These are phyloP conservation scores for Muscicapa striata DNA, from an alignment of 2,797 vertebrate genomes.

Conservation along the genomic window DNA sequence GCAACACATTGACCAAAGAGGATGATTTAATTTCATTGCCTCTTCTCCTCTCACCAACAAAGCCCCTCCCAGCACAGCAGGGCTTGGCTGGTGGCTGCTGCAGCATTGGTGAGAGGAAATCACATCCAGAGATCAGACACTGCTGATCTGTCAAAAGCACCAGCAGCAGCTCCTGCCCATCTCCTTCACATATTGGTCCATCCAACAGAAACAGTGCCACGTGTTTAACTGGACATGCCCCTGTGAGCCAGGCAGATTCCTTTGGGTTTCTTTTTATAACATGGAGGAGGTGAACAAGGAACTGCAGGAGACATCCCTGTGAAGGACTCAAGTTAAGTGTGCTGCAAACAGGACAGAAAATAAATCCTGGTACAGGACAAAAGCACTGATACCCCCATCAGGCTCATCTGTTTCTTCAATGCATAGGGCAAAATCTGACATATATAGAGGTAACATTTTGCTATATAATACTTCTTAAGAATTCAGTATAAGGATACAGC, in stretches of 20 bases:
- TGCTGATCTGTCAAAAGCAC: constrained; percentile 92
- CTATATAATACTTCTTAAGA: background rate
- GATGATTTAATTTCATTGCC: constrained; percentile 52
- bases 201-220: constrained; percentile 79
- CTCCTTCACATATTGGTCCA: constrained; percentile 85
- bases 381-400: background rate
- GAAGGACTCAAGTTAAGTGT: constrained; percentile 76
- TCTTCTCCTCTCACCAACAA: background rate
- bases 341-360: constrained; percentile 53
- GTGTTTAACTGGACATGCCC: constrained; percentile 79
- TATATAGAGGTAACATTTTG: background rate
- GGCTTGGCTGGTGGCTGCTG: constrained; percentile 72
- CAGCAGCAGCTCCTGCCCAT: constrained; percentile 86
- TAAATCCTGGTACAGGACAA: background rate
- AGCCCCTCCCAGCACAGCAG: constrained; percentile 52
- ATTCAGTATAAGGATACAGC: background rate
- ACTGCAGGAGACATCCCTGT: background rate
- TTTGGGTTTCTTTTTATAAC: background rate
- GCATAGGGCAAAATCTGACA: background rate
- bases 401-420: background rate
- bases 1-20: background rate
- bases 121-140: constrained; percentile 89
- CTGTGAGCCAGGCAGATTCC: constrained; percentile 64
- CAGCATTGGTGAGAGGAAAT: constrained; percentile 86
- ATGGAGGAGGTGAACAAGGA: constrained; percentile 31